Conservation (phyloP, 2,113 vertebrate species). For the Gnathonemus echidnorhynchus region DNA sequence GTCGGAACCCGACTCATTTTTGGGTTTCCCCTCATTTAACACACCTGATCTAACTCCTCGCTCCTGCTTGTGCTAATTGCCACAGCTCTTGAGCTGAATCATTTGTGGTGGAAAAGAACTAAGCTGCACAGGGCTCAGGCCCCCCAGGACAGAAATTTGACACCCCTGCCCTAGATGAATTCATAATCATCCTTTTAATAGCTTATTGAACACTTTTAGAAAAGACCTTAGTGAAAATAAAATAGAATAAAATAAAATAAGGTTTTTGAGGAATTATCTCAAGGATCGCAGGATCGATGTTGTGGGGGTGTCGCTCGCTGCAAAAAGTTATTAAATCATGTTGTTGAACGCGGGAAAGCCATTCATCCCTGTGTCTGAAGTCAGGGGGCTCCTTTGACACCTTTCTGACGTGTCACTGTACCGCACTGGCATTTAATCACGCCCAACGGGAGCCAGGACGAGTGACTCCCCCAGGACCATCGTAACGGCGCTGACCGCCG, state of each 20-base stretch:
- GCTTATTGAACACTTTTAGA: not conserved
- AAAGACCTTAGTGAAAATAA: not conserved
- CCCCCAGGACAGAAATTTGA: too few relatives aligned
- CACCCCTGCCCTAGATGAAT: not conserved
- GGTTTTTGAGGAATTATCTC: not conserved
- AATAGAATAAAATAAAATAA: too few relatives aligned
- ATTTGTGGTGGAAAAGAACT: not conserved
- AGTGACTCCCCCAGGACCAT: not conserved
- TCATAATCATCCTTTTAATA: not conserved
- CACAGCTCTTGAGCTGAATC: too few relatives aligned
- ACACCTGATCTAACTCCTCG: too few relatives aligned
- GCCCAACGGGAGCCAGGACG: not conserved
- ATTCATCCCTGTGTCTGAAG: not conserved
- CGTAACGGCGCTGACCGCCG: not conserved
- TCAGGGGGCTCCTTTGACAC: not conserved
- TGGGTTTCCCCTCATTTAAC: too few relatives aligned
- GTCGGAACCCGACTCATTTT: too few relatives aligned
- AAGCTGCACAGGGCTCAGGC: too few relatives aligned
- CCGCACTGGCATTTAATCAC: not conserved
- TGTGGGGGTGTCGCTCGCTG: not conserved
- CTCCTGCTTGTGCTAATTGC: too few relatives aligned
- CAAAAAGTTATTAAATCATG: not conserved
- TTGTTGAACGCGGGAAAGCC: not conserved
- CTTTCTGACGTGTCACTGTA: not conserved
- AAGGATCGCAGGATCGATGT: not conserved